These are phyloP conservation scores for Toxonevra muliebris DNA, from an alignment of 2,888 invertebrate genomes.

Conservation along the genomic window DNA sequence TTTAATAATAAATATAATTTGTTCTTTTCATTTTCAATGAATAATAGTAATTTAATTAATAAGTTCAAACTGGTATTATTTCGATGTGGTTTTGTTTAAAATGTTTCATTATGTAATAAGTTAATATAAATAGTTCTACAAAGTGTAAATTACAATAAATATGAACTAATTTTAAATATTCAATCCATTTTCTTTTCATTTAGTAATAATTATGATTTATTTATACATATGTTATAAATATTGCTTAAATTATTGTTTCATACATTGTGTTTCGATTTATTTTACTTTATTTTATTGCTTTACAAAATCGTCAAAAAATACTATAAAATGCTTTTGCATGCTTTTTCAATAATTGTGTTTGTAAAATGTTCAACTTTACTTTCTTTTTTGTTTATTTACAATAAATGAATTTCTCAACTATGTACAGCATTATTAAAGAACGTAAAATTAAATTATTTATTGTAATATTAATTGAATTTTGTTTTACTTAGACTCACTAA, in stretches of 20 bases:
- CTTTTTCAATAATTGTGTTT: not conserved
- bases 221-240: not conserved
- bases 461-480: not conserved
- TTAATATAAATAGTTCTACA: too few species aligned
- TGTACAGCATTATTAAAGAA: not conserved
- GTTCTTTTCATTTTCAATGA: slow-evolving; percentile 37
- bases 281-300: slow-evolving; percentile 33
- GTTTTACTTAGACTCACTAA: not conserved
- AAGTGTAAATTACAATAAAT: not conserved
- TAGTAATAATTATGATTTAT: not conserved
- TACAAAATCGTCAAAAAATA: slow-evolving; percentile 47
- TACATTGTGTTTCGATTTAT: not conserved
- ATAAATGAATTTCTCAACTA: slow-evolving; percentile 16
- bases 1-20: slow-evolving; percentile 16
- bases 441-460: not conserved
- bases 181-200: not conserved
- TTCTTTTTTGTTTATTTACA: slow-evolving; percentile 32
- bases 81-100: too few species aligned
- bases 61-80: slow-evolving; percentile 3
- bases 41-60: slow-evolving; percentile 19
- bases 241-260: slow-evolving; percentile 6
- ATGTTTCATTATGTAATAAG: too few species aligned
- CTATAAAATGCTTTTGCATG: slow-evolving; percentile 23
- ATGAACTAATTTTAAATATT: not conserved
- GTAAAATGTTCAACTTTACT: not conserved